phyloP scores from a whole-genome alignment of 2,888 invertebrate genomes.

The Notodonta ziczac region DNA sequence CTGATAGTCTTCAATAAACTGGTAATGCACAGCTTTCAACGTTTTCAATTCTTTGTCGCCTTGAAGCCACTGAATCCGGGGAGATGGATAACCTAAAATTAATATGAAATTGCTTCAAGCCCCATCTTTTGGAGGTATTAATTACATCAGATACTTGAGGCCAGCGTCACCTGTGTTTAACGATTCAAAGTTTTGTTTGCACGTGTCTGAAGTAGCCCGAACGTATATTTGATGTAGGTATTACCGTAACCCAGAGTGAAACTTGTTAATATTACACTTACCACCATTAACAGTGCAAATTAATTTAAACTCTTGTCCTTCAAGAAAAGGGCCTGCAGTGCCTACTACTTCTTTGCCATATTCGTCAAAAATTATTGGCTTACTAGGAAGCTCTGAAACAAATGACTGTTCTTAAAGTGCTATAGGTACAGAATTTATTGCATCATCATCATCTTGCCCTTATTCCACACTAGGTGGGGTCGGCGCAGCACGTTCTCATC shows the following conservation, averaged over 20 bases:
- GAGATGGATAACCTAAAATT: constrained; percentile 70
- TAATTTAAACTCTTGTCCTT: constrained; percentile 89
- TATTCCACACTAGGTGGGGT: too few relatives aligned
- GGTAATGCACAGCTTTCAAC: constrained; percentile 44
- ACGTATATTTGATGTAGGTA: too few relatives aligned
- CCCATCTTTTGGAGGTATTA: not conserved
- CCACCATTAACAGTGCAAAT: constrained; percentile 90
- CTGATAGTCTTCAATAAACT: constrained; percentile 48
- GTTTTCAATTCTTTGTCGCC: constrained; percentile 66
- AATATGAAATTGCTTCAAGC: constrained; percentile 6
- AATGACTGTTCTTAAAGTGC: constrained; percentile 4
- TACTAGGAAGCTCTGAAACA: constrained; percentile 88
- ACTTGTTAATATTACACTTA: constrained; percentile 57
- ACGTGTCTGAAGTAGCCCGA: too few relatives aligned
- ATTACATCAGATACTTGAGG: not conserved
- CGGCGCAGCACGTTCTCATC: too few relatives aligned
- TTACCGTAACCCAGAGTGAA: too few relatives aligned
- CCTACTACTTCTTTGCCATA: constrained; percentile 86
- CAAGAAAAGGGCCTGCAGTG: constrained; percentile 89
- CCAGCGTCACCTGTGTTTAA: not conserved
- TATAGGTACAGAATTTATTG: too few relatives aligned
- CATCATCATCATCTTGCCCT: too few relatives aligned
- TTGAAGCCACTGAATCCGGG: constrained; percentile 75
- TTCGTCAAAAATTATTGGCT: constrained; percentile 89
- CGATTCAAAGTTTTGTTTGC: too few relatives aligned